Conservation (phyloP, 2,888 invertebrate genomes). For the Cetonia aurata region DNA sequence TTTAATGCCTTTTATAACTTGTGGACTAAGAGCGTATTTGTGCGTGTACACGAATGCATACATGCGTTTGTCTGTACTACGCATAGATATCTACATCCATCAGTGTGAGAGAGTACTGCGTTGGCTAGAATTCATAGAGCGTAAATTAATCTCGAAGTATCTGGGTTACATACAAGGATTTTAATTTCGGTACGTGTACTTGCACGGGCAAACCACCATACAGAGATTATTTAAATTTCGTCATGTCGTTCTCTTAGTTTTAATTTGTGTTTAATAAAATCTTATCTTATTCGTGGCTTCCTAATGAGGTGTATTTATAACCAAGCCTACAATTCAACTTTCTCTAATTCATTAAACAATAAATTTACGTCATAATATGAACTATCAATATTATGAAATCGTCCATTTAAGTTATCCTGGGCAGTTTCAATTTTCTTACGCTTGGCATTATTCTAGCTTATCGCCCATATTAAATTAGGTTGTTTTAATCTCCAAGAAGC, state of each 20-base stretch:
- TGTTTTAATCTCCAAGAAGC: too few relatives aligned
- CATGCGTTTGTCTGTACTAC: conserved; percentile 2
- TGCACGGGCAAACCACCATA: conserved; percentile 13
- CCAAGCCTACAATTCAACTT: too few relatives aligned
- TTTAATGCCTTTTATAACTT: conserved; percentile 43
- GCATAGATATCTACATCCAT: conserved; percentile 1
- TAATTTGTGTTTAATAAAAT: conserved; percentile 26
- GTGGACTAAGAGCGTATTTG: conserved; percentile 33
- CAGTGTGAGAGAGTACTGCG: conserved; percentile 17
- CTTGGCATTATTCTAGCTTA: too few relatives aligned
- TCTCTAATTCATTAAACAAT: too few relatives aligned
- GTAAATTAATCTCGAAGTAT: conserved; percentile 45
- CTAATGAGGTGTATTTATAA: too few relatives aligned
- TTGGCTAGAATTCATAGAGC: conserved; percentile 39
- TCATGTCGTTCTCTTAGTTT: conserved; percentile 7
- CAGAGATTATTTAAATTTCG: conserved; percentile 17
- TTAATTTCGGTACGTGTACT: conserved; percentile 34
- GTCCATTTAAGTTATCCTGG: too few relatives aligned
- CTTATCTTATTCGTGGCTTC: not conserved
- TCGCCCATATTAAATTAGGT: too few relatives aligned
- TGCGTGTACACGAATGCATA: conserved; percentile 14
- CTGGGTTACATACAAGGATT: conserved; percentile 42
- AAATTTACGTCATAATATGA: too few relatives aligned
- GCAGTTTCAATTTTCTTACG: too few relatives aligned
- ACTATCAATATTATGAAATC: too few relatives aligned